These are phyloP conservation scores for Galagoides demidoff DNA, from an alignment of 2,797 vertebrate species.

Conservation along the genomic window DNA sequence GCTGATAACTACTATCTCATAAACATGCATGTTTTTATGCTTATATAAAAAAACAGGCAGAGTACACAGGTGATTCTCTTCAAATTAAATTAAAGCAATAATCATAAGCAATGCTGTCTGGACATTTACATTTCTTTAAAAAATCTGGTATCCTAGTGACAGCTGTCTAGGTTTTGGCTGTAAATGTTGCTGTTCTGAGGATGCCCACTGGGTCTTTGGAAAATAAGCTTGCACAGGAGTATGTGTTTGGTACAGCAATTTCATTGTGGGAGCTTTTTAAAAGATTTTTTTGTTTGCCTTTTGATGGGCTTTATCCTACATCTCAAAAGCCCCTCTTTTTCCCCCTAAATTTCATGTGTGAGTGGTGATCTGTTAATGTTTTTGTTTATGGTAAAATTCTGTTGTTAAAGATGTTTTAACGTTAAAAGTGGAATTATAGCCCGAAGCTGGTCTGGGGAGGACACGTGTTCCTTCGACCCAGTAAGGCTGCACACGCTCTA, in stretches of 20 bases:
- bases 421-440: background rate
- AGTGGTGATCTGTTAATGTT: background rate
- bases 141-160: background rate
- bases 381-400: background rate
- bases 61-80: conserved; percentile 10
- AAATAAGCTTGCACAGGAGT: background rate
- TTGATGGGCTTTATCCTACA: background rate
- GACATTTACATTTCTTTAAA: background rate
- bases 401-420: background rate
- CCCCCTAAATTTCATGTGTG: background rate
- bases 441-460: background rate
- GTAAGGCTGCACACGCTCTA: fast-evolving
- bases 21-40: conserved; percentile 21
- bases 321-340: background rate
- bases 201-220: background rate
- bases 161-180: background rate
- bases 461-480: too few species aligned
- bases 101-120: background rate
- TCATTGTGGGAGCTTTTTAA: background rate
- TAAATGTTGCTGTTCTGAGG: background rate
- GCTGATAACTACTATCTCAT: background rate
- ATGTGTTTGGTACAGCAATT: fast-evolving
- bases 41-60: background rate
- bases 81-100: conserved; percentile 39
- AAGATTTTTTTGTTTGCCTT: background rate